These are phyloP conservation scores for Andrena minutula DNA, from an alignment of 2,888 invertebrate species.

Conservation along the genomic window DNA sequence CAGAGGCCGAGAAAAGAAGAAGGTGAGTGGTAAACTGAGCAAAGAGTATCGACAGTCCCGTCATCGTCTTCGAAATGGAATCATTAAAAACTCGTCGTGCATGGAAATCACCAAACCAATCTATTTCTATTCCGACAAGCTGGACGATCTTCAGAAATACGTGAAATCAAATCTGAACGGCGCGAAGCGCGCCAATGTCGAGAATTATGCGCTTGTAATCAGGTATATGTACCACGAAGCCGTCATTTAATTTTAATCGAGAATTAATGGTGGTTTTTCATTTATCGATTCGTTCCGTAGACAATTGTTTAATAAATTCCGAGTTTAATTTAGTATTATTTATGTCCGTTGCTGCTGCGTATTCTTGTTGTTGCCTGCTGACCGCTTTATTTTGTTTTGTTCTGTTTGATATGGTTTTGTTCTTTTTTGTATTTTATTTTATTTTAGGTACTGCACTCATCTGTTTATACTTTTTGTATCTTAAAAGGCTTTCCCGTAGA, in stretches of 20 bases:
- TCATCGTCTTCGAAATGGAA: slow-evolving; percentile 20
- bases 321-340: no score
- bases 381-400: no score
- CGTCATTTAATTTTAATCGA: background rate
- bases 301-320: no score
- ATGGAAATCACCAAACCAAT: slow-evolving; percentile 15
- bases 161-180: background rate
- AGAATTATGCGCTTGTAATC: slow-evolving; percentile 52
- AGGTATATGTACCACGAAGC: slow-evolving; percentile 26
- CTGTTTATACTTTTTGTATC: no score
- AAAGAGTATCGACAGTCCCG: slow-evolving; percentile 16
- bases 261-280: background rate
- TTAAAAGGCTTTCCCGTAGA: no score
- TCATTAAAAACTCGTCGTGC: slow-evolving; percentile 26
- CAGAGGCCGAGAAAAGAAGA: slow-evolving; percentile 41
- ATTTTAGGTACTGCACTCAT: no score
- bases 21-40: background rate
- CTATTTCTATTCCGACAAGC: slow-evolving; percentile 26
- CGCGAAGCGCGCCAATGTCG: background rate
- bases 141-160: slow-evolving; percentile 30
- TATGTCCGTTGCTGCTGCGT: no score
- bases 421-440: no score
- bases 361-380: no score
- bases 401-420: no score
- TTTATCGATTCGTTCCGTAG: no score